Evolutionary conservation across 1,140 invertebrate genomes (phyloP), one percentile per base, ranked within the genome.

Genomic region (Pinna nobilis): DNA sequence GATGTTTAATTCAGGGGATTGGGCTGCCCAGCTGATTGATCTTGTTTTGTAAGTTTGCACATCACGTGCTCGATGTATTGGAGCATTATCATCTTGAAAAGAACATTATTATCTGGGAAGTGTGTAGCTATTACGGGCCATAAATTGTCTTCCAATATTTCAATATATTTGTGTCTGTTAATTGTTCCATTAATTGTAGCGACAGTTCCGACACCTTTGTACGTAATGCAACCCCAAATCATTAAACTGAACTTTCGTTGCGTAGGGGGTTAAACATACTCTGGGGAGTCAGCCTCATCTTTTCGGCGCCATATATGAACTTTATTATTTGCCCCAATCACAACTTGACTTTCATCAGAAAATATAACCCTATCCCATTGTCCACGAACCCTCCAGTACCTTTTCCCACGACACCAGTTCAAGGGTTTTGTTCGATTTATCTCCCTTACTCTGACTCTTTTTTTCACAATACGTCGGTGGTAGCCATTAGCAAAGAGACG

Each of bases 281-380:
- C 30, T 49, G 44, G 65, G 39, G 44, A 30, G 33, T 57, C 68
- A 3, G 23, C 55, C 61, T 63, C 44, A n/a, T 33, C 32, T 47
- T 28, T 13, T 44, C 1, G 47, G 49, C n/a, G n/a, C n/a, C n/a
- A n/a, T n/a, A n/a, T n/a, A n/a, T n/a, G n/a, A n/a, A n/a, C n/a
- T n/a, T n/a, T n/a, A n/a, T n/a, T 57, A 3, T 35, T 51, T 9
- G 49, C 47, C 39, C 66, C 41, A 47, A 68, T n/a, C n/a, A n/a
- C n/a, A 18, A 74, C 59, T 30, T 74, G 47, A 57, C 65, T 69
- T 15, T 49, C 33, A 23, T 61, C 47, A 61, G 23, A 65, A 65
- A 32, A 59, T 13, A 59, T 61, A 15, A 61, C 41, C 61, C 37
- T 70, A 28, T 28, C 30, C 37, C 41, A 65, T 15, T 28, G 32